These are phyloP conservation scores for Drosophila nigromelanica DNA, from an alignment of 1,140 invertebrate genomes.

Conservation along the genomic window DNA sequence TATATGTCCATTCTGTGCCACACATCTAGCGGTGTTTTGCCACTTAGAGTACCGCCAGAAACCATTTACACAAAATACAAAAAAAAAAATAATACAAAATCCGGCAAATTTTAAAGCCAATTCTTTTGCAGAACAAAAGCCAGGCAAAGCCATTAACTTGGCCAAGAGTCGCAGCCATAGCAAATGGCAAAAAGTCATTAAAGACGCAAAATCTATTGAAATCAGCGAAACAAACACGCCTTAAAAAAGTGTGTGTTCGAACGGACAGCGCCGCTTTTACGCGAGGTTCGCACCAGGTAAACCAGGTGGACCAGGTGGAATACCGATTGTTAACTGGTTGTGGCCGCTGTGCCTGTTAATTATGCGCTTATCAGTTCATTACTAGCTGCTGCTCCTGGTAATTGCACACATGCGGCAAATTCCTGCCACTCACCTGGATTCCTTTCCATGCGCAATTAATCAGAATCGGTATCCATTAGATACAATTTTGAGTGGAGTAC, in stretches of 20 bases:
- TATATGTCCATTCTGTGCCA: slow-evolving; percentile 1
- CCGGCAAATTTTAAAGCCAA: slow-evolving; percentile 31
- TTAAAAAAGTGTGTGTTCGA: slow-evolving; percentile 47
- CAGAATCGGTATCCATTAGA: slow-evolving; percentile 59
- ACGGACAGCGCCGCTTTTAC: slow-evolving; percentile 6
- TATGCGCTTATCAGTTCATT: slow-evolving; percentile 80
- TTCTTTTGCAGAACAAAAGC: slow-evolving; percentile 71
- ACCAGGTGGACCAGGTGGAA: slow-evolving; percentile 34
- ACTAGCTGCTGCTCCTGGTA: slow-evolving; percentile 36
- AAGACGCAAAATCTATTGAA: slow-evolving; percentile 78
- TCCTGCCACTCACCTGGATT: slow-evolving; percentile 27
- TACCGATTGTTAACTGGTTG: slow-evolving; percentile 26
- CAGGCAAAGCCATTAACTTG: slow-evolving; percentile 67
- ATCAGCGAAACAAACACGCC: slow-evolving; percentile 64
- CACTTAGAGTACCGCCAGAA: slow-evolving; percentile 30
- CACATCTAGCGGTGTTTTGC: slow-evolving; percentile 37
- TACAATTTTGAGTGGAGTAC: slow-evolving; percentile 36
- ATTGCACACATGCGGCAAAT: slow-evolving; percentile 20
- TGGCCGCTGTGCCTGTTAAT: slow-evolving; percentile 53
- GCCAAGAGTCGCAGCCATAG: slow-evolving; percentile 34
- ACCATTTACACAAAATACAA: slow-evolving; percentile 5
- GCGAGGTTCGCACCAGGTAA: slow-evolving; percentile 2
- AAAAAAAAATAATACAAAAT: neutral
- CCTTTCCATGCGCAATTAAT: slow-evolving; percentile 58
- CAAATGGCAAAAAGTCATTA: slow-evolving; percentile 71